Base-by-base conservation (phyloP, 2,888 invertebrate species). In the Bedellia somnulentella region DNA sequence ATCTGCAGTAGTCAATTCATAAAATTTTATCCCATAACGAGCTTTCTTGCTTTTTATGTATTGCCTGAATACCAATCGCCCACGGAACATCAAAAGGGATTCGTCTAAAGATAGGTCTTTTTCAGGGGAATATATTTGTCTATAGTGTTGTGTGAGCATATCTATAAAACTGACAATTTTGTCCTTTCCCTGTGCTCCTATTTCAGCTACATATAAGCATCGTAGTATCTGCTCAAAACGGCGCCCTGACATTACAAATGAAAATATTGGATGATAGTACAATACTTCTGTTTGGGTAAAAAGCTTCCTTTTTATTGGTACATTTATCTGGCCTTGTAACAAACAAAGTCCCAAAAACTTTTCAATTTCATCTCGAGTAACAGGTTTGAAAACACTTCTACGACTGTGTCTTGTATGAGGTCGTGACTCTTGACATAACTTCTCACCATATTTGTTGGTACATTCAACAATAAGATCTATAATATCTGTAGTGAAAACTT, bases 371-470 rank as follows among this genome's bases (percentile, higher is more conserved):
- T 10, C 10, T 21, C 32, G 4, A 31, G 25, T 24, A 8, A 18
- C 29, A 13, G 28, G 29, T 29, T 29, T 33, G 21, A 33, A 33
- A 24, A 5, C 10, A 15, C 21, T 26, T 8, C 22, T 24, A 15
- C 22, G 29, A 11, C 33, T 33, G 15, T 32, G 11, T 33, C 33
- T 33, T 24, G 33, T 33, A 15, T 29, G 24, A 4, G 33, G 33
- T 25, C 26, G 24, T 18, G 21, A 10, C 21, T 29, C 14, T 18
- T 24, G 17, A 18, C 29, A 33, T 18, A 33, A 29, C 15, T 29
- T 29, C 29, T 29, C 15, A 15, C 33, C 29, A 18, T 33, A 33
- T 29, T 29, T 29, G 17, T 33, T 33, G 15, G 33, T 33, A 29
- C 17, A 29, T n/a, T 29, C 33, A 17, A 26, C 25, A 25, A 33